Percentiles rank a stretch among this genome's conserved stretches.
Conservation (phyloP, 2,797 vertebrate genomes). For the Chloroceryle amazona region DNA sequence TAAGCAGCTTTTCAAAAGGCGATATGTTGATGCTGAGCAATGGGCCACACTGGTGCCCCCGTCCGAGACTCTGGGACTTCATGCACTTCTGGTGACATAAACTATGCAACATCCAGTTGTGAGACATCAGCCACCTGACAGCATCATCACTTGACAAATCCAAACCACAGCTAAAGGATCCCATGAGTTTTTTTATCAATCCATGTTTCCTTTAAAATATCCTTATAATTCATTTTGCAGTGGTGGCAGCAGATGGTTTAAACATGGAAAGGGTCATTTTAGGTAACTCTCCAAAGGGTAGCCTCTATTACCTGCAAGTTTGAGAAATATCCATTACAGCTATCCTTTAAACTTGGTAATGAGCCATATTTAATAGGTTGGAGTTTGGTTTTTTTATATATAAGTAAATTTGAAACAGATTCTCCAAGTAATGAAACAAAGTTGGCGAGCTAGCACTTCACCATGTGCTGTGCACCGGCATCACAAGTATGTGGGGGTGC, state of each 20-base stretch:
- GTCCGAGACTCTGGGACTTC: background rate
- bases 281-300: conserved; percentile 50
- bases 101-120: background rate
- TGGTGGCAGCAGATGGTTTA: conserved; percentile 3
- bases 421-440: conserved; percentile 64
- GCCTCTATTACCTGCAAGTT: conserved; percentile 34
- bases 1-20: background rate
- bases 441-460: conserved; percentile 61
- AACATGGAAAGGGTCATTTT: conserved; percentile 43
- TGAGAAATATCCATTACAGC: conserved; percentile 54
- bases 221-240: conserved; percentile 30
- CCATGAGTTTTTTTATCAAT: background rate
- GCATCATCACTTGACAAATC: background rate
- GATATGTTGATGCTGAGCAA: background rate
- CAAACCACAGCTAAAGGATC: background rate
- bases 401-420: conserved; percentile 74
- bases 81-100: background rate
- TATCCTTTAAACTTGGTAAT: conserved; percentile 55
- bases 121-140: background rate
- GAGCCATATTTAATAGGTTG: conserved; percentile 55
- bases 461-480: conserved; percentile 41
- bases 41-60: background rate
- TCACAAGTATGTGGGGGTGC: conserved; percentile 34
- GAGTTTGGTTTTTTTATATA: background rate
- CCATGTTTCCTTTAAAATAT: background rate